Base-by-base conservation (phyloP, 2,797 vertebrate genomes). In the Eptatretus atami region DNA sequence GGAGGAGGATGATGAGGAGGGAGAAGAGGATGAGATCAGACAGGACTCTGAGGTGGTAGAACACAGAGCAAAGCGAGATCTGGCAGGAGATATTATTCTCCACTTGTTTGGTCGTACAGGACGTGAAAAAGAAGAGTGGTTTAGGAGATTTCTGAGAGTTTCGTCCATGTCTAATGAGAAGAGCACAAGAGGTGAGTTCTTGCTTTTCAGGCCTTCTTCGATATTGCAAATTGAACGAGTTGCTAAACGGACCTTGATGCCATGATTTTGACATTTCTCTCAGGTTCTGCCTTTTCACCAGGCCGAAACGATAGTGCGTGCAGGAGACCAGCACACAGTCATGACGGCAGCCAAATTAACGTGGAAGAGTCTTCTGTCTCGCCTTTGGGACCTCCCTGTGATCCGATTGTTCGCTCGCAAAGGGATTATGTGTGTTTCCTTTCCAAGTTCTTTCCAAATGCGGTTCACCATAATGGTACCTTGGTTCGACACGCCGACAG, bases 41-140 rank as follows among this genome's bases (percentile, higher is more conserved):
- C 78, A 79, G 53, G 78, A 77, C 64, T 66, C 64, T 1, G 11
- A 60, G 55, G 55, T 70, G 64, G 61, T 65, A 19, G 74, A 79
- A 8, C 31, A 79, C 66, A 75, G 72, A 65, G 61, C 65, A 0
- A 76, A 73, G 65, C 52, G 66, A 60, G 4, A 19, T 13, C 68
- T 68, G 66, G 74, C 74, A 52, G 77, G 77, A 71, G 81, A 82
- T 63, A 77, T 80, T 68, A 82, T 79, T 53, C 77, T 96, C 55
- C 92, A 81, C 71, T 78, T 96, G 68, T 95, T 96, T 69, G 90
- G 84, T 63, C 79, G 90, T 71, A 93, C 86, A 1, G 90, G 90
- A 5, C 74, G 86, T 65, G 85, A 96, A 69, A 96, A 96, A 71
- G 90, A 96, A 69, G 86, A 88, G 64, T 96, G 90, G 90, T 94